These are phyloP conservation scores for Gerosis bhagava DNA, from an alignment of 2,888 invertebrate species.

Conservation along the genomic window DNA sequence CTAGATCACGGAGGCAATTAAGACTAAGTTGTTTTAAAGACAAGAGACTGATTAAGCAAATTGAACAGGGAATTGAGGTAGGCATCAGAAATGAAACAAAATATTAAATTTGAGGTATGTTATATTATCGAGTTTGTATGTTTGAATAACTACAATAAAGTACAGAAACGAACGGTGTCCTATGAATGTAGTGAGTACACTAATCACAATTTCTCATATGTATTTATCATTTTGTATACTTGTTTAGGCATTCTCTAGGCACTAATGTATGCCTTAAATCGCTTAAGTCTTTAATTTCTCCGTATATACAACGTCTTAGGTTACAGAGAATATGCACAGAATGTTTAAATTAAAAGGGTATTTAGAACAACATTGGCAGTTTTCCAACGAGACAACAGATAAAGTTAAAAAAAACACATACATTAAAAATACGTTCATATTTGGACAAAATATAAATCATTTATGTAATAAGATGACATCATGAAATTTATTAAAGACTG, in stretches of 20 bases:
- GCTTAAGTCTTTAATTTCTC: slow-evolving; percentile 76
- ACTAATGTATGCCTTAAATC: slow-evolving; percentile 62
- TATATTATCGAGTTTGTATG: slow-evolving; percentile 82
- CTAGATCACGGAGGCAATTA: too few species aligned
- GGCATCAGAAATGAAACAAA: slow-evolving; percentile 40
- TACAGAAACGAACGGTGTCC: slow-evolving; percentile 77
- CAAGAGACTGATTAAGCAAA: too few species aligned
- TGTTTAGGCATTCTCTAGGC: slow-evolving; percentile 74
- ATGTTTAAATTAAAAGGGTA: slow-evolving; percentile 19
- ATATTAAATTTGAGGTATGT: slow-evolving; percentile 75
- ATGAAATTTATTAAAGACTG: slow-evolving; percentile 3
- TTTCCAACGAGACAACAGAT: slow-evolving; percentile 19
- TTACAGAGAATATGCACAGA: slow-evolving; percentile 34
- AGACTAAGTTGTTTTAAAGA: too few species aligned
- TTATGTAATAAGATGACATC: too few species aligned
- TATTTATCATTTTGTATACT: slow-evolving; percentile 76
- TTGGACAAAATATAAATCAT: too few species aligned
- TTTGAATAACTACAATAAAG: slow-evolving; percentile 80
- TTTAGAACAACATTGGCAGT: slow-evolving; percentile 24
- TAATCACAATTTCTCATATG: slow-evolving; percentile 80
- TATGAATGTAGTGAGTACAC: slow-evolving; percentile 68
- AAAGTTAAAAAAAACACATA: too few species aligned
- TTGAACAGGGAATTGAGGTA: too few species aligned
- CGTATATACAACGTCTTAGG: slow-evolving; percentile 66
- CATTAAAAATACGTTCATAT: too few species aligned